Evolutionary conservation across 1,140 invertebrate species (phyloP).

Genomic region (Atopsyche davidsoni): DNA sequence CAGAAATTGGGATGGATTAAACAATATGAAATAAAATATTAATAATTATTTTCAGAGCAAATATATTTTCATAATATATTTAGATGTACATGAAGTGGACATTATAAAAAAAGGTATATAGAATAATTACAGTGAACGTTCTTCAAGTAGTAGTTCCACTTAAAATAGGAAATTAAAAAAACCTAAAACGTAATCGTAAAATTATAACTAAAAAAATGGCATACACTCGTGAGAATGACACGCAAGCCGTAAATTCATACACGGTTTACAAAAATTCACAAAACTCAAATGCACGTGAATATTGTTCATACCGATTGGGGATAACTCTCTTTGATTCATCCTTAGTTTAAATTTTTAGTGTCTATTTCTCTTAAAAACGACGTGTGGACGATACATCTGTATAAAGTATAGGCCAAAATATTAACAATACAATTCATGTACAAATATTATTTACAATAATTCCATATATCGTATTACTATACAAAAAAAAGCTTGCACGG

Average conservation of each 20-base stretch:
- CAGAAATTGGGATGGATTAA: no score
- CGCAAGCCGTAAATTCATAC: background rate
- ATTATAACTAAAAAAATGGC: constrained; percentile 1
- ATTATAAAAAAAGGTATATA: constrained; percentile 18
- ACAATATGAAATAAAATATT: constrained; percentile 7
- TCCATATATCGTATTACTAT: no score
- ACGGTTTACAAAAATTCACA: background rate
- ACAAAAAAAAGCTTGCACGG: no score
- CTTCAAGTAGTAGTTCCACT: background rate
- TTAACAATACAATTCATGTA: constrained; percentile 1
- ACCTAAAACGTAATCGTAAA: background rate
- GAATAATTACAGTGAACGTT: constrained; percentile 12
- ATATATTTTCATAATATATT: constrained; percentile 29
- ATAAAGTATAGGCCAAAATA: constrained; percentile 20
- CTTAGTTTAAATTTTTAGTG: constrained; percentile 9
- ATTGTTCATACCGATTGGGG: constrained; percentile 1
- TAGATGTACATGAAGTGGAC: constrained; percentile 25
- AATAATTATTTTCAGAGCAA: constrained; percentile 24
- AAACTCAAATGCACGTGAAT: constrained; percentile 4
- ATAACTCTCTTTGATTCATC: constrained; percentile 8
- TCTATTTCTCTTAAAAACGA: constrained; percentile 11
- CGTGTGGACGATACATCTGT: constrained; percentile 19
- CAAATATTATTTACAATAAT: no score
- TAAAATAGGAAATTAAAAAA: constrained; percentile 3
- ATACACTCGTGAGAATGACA: background rate